Percentiles rank a stretch among this genome's conserved stretches.
Conservation (phyloP, 2,113 vertebrate species). For the Larimichthys crocea region DNA sequence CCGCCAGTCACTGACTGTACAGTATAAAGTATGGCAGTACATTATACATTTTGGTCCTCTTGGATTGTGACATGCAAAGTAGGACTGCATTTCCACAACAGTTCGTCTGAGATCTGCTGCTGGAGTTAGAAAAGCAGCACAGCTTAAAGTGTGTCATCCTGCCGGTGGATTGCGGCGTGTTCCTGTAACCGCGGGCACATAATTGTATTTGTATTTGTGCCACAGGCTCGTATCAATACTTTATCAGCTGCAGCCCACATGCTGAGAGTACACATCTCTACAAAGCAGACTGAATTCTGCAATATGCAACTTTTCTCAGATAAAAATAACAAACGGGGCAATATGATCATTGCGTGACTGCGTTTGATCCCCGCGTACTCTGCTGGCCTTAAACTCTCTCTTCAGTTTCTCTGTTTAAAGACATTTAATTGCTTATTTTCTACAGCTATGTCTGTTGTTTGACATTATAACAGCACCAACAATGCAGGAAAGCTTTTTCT, state of each 20-base stretch:
- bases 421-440: not conserved
- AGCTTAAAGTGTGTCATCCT: conserved; percentile 5
- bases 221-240: not conserved
- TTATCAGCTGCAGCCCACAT: not conserved
- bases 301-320: not conserved
- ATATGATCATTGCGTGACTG: not conserved
- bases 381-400: not conserved
- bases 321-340: not conserved
- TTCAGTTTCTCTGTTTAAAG: not conserved
- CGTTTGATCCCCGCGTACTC: not conserved
- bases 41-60: not conserved
- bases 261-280: conserved; percentile 5
- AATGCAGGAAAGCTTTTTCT: not conserved
- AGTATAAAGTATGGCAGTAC: not conserved
- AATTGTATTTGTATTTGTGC: conserved; percentile 15
- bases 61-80: too few species aligned
- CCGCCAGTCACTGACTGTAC: not conserved
- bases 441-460: not conserved
- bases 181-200: conserved; percentile 1
- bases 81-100: not conserved
- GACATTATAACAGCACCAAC: too few species aligned
- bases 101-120: not conserved
- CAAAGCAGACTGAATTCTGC: not conserved
- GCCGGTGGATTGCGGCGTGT: conserved; percentile 27
- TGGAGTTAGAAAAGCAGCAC: conserved; percentile 17